Evolutionary conservation across 2,888 invertebrate species (phyloP), one percentile per base, ranked within the genome.

Genomic region (Abrostola tripartita): DNA sequence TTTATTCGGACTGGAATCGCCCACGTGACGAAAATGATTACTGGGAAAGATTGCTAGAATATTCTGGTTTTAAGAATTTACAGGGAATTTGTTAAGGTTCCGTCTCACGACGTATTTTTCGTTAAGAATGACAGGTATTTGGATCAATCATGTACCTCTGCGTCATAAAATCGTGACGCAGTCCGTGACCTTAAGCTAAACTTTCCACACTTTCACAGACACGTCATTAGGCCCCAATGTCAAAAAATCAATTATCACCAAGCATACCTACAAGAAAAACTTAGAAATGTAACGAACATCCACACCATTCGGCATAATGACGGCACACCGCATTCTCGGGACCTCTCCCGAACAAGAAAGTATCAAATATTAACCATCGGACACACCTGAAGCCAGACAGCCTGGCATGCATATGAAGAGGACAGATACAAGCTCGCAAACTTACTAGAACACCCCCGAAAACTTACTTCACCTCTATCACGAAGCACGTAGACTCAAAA

Each of bases 331-430:
- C 85, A 85, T 86, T 85, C 86, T 79, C 77, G 79, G 80, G 87
- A 85, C 86, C 87, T 85, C 81, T 78, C 71, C 74, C 79, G 84
- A 86, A 90, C 93, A 94, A 93, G 92, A 94, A 94, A 92, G 93
- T 92, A 94, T 94, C 93, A 94, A 94, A 94, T 93, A 91, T 92
- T 92, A 92, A 87, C 88, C 89, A 88, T 88, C 90, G 88, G 83
- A 90, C 93, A 94, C 93, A 93, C 93, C 93, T 93, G 91, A 93
- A 88, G 87, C 76, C 85, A 88, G 88, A 88, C 90, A 85, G 82
- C 86, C 84, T 85, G 91, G 93, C 91, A 92, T 92, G 92, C 92
- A 91, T 90, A 90, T 90, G 91, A 91, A 90, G 86, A 88, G 85
- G 86, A 88, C 89, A 83, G 85, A 88, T 86, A 87, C 85, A 81